phyloP scores from a whole-genome alignment of 2,113 vertebrate species.

The Pitta sordida region DNA sequence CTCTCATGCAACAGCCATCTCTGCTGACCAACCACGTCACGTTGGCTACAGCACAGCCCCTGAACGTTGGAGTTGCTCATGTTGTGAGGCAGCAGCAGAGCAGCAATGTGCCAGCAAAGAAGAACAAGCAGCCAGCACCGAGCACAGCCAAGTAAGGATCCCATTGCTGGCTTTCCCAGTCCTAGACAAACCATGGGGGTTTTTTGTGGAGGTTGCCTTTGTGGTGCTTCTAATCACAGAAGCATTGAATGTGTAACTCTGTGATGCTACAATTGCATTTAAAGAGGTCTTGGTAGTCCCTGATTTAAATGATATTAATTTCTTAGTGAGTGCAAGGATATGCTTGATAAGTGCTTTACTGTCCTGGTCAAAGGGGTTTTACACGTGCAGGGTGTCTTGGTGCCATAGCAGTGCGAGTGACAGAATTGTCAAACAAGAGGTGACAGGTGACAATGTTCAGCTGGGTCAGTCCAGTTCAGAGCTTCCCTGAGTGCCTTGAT shows the following conservation, averaged over 20 bases:
- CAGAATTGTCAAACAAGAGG: neutral
- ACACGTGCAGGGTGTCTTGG: neutral
- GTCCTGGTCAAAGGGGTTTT: neutral
- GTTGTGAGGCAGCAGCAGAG: slow-evolving; percentile 83
- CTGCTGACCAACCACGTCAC: slow-evolving; percentile 82
- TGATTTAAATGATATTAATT: neutral
- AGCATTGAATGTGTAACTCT: neutral
- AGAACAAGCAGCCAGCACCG: slow-evolving; percentile 82
- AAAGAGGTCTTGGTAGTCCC: neutral
- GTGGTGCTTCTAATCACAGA: neutral
- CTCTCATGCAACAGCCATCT: slow-evolving; percentile 85
- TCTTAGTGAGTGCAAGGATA: neutral
- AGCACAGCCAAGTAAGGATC: slow-evolving; percentile 74
- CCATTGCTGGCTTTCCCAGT: neutral
- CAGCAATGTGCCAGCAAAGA: slow-evolving; percentile 78
- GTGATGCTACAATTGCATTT: neutral
- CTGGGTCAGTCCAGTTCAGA: neutral
- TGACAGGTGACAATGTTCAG: neutral
- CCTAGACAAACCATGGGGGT: neutral
- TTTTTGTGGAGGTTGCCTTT: neutral
- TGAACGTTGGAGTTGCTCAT: slow-evolving; percentile 81
- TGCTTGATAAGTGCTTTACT: neutral
- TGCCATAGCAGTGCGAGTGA: neutral
- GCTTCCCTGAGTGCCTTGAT: neutral
- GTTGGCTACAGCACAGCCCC: slow-evolving; percentile 76